A percentile compares a stretch with the other conserved stretches of the same genome.
Evolutionary conservation across 2,888 invertebrate genomes (phyloP).

Genomic region (Halocaridina rubra): DNA sequence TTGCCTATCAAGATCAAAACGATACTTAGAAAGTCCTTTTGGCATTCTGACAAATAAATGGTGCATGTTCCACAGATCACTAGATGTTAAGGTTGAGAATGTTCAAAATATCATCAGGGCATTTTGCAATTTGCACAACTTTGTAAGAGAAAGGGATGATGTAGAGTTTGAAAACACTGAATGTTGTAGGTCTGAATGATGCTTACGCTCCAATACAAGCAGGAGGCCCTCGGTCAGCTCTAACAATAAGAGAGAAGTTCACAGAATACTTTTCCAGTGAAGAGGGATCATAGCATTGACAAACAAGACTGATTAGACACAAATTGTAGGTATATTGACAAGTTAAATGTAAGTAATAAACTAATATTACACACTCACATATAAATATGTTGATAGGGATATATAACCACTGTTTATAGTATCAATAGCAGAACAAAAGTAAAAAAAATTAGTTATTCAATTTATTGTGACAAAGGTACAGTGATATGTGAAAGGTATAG

Average conservation of each 20-base stretch:
- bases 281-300: not conserved
- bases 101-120: conserved; percentile 13
- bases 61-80: conserved; percentile 28
- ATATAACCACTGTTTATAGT: too few species aligned
- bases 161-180: conserved; percentile 28
- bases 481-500: too few species aligned
- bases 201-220: conserved; percentile 10
- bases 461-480: too few species aligned
- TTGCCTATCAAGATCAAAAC: conserved; percentile 27
- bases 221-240: not conserved
- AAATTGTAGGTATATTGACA: not conserved
- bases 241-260: conserved; percentile 15
- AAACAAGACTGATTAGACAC: not conserved
- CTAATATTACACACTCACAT: not conserved
- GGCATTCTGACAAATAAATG: conserved; percentile 64
- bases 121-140: conserved; percentile 34
- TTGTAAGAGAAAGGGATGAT: conserved; percentile 25
- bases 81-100: conserved; percentile 18
- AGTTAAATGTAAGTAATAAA: not conserved
- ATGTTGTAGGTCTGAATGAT: conserved; percentile 16
- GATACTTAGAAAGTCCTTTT: conserved; percentile 46
- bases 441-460: too few species aligned
- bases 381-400: too few species aligned
- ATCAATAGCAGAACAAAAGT: too few species aligned
- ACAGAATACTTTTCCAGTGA: not conserved